Conservation (phyloP, 92 coral and sea anemone genomes). For the Hydrozoanthus gracilis region DNA sequence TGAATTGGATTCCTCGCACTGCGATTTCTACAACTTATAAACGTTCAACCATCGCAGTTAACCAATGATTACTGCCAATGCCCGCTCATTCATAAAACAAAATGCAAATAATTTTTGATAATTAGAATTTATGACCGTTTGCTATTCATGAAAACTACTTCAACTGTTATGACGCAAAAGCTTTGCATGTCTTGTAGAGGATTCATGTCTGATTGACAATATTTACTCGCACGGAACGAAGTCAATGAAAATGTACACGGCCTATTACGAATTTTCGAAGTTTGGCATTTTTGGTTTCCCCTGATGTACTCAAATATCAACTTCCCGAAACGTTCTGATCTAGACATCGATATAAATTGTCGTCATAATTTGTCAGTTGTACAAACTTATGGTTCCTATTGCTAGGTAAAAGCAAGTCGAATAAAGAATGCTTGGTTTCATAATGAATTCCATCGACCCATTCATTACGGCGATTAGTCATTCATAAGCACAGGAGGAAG, state of each 20-base stretch:
- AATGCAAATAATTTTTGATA: too few species aligned
- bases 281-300: neutral
- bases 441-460: neutral
- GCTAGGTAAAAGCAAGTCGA: constrained; percentile 63
- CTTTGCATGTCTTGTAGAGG: too few species aligned
- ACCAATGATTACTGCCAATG: too few species aligned
- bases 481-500: neutral
- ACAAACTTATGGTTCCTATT: constrained; percentile 41
- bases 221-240: too few species aligned
- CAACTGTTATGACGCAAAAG: too few species aligned
- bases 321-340: neutral
- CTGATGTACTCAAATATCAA: neutral
- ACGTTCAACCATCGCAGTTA: too few species aligned
- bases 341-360: neutral
- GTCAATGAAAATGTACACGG: neutral
- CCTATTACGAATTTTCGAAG: neutral
- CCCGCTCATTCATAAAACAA: too few species aligned
- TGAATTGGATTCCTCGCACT: too few species aligned
- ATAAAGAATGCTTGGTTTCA: constrained; percentile 60
- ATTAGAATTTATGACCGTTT: too few species aligned
- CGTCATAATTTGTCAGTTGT: constrained; percentile 3
- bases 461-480: constrained; percentile 23
- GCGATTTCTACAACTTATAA: too few species aligned
- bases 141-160: too few species aligned
- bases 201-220: too few species aligned